Conservation (phyloP, 2,113 vertebrate species). For the Acanthisitta chloris region DNA sequence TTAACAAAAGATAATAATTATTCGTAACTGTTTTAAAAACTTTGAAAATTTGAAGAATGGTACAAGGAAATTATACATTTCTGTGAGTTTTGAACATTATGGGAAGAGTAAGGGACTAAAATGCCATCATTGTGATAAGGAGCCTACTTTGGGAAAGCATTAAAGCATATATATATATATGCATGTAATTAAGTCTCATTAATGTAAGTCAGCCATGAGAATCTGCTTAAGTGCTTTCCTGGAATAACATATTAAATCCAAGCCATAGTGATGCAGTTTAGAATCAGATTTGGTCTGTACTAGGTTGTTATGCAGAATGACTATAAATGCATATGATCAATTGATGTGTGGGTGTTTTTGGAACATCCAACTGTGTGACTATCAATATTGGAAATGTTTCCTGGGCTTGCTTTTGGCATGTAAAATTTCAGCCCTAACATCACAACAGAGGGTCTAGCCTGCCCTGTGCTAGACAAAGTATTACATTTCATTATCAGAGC, state of each 20-base stretch:
- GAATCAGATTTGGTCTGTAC: neutral
- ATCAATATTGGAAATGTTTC: neutral
- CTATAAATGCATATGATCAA: neutral
- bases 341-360: neutral
- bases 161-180: neutral
- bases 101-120: neutral
- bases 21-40: neutral
- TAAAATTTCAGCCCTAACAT: neutral
- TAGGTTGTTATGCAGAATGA: neutral
- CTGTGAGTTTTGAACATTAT: neutral
- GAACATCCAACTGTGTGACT: neutral
- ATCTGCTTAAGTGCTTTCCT: constrained; percentile 5
- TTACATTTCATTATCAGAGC: neutral
- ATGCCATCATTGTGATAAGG: neutral
- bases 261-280: neutral
- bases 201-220: neutral
- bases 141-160: neutral
- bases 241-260: neutral
- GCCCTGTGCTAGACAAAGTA: neutral
- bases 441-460: neutral
- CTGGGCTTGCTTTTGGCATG: neutral
- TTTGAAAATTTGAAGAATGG: neutral
- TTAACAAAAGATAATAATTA: neutral
- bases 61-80: neutral
- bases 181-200: constrained; percentile 7